Base-by-base conservation (phyloP, 2,888 invertebrate species). In the Suillia variegata region DNA sequence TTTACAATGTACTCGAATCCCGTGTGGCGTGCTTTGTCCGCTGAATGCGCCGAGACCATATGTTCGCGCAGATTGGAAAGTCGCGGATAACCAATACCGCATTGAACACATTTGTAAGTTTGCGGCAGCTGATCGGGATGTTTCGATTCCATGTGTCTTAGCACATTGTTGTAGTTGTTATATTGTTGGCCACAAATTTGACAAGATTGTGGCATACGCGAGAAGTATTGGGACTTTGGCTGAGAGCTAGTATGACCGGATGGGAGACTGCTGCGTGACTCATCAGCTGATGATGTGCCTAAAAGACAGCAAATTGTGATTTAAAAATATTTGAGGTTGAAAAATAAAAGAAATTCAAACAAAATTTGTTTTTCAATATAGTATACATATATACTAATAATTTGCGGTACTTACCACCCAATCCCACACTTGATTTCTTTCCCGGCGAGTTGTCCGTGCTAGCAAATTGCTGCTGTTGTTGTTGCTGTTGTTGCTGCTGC, bases 81-180 rank as follows among this genome's bases (percentile, higher is more conserved):
- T 5, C 82, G 71, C 1, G 82, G 81, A 73, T 80, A 82, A 12
- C 82, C 82, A 21, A 74, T 70, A 10, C 80, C 71, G 50, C 82
- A 82, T 2, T 76, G 74, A 1, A 80, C 79, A 58, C 82, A 82
- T 59, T 80, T 80, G 66, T 82, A 82, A 0, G 81, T 81, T 58
- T 80, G 78, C 10, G 82, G 82, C 62, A 82, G 64, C 62, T 82
- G 82, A 61, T 82, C 81, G 0, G 82, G 82, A 75, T 82, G 82
- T 62, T 82, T 82, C 1, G 81, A 78, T 65, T 82, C 82, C 82
- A 82, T 82, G 61, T 82, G 82, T 0, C 82, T 76, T 52, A 82
- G 65, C 20, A 82, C 82, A 63, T 82, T 82, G 64, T 82, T 82
- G 55, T 82, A 82, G 64, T 82, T 82, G 55, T 82, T 82, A 62